Conservation (phyloP, 2,113 vertebrate genomes). For the Phrynosoma platyrhinos region DNA sequence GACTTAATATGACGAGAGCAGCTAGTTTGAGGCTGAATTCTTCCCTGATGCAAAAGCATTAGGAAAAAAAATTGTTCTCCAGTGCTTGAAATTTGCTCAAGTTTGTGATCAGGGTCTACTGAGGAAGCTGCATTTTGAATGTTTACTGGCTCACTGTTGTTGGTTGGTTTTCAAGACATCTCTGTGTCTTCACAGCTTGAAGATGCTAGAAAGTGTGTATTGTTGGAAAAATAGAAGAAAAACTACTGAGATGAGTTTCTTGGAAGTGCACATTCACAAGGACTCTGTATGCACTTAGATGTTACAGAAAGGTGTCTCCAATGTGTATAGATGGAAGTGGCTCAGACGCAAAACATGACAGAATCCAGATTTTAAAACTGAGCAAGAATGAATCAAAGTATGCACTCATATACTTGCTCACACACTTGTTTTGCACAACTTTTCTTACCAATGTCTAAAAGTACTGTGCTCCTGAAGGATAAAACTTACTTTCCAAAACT, state of each 20-base stretch:
- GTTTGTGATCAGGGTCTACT: not conserved
- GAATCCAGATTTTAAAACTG: too few species aligned
- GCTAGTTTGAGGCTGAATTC: slow-evolving; percentile 15
- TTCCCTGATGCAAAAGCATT: not conserved
- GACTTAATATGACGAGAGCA: slow-evolving; percentile 36
- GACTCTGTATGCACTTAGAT: not conserved
- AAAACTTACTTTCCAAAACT: not conserved
- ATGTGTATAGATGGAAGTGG: not conserved
- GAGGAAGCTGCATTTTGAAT: not conserved
- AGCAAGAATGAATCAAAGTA: not conserved
- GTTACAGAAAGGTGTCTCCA: not conserved
- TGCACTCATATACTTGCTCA: not conserved
- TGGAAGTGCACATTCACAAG: not conserved
- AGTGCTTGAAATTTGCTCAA: not conserved
- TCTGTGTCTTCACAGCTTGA: not conserved
- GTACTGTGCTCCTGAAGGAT: not conserved
- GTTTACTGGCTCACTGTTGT: slow-evolving; percentile 11
- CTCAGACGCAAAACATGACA: not conserved
- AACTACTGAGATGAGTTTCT: not conserved
- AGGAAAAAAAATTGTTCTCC: not conserved
- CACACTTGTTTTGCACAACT: not conserved
- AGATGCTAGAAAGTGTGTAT: not conserved
- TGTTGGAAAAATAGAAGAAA: not conserved
- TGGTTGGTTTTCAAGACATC: not conserved
- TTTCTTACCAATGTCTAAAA: not conserved